Base-by-base conservation (phyloP, 2,113 vertebrate species). In the Sinosuthora webbiana region DNA sequence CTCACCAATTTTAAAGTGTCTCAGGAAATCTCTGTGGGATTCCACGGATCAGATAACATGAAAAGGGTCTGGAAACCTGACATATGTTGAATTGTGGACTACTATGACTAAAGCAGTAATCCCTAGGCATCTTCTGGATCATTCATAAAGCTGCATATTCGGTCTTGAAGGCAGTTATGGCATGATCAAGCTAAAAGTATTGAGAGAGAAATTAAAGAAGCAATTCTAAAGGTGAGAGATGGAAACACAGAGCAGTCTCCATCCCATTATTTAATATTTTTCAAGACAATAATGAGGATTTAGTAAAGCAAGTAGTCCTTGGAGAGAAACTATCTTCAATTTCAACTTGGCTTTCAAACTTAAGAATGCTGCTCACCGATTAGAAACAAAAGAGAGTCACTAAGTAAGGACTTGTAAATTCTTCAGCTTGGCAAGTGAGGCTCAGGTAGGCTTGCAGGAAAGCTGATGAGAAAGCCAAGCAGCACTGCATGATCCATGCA, bases 1-100 rank as follows among this genome's bases (percentile, higher is more conserved):
- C 79, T 91, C 73, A 64, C 47, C 60, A 63, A 45, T 93, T 96
- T 91, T 84, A 57, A 91, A 87, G 64, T 77, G 85, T 76, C 86
- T 95, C 83, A 76, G 73, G 78, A 96, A 94, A 93, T 90, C 89
- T 89, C 83, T 49, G 11, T 27, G 69, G 78, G 64, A 90, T 76
- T 88, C 87, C 57, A 52, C 11, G 44, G 83, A 92, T 95, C 71
- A 69, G 60, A 62, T 50, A 94, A 95, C 64, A 60, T n/a, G 60
- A 93, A 83, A 91, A 91, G 75, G 24, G 30, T 78, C 80, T 77
- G 77, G 57, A 83, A 87, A 53, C 18, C 67, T 63, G 47, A 82
- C 52, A 64, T 15, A 31, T 45, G 64, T 57, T 92, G 90, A 94
- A 81, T n/a, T 94, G 76, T 53, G 39, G 56, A 52, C 65, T 87